Conservation (phyloP, 2,888 invertebrate genomes). For the Drosophila melanosoma region DNA sequence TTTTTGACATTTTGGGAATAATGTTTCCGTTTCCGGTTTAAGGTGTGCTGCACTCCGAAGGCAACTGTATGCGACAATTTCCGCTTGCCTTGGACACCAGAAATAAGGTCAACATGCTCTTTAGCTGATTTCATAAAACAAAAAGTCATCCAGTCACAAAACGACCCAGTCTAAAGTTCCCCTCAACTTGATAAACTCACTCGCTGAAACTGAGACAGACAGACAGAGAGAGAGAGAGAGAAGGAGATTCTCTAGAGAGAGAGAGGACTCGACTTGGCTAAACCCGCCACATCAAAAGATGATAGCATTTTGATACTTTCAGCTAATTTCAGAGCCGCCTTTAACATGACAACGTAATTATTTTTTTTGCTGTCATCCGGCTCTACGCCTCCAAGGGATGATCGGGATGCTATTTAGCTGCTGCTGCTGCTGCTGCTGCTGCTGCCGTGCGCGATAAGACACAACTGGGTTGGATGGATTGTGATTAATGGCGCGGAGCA, state of each 20-base stretch:
- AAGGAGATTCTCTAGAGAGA: neutral
- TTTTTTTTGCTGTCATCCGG: conserved; percentile 67
- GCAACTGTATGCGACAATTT: conserved; percentile 72
- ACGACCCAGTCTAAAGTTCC: conserved; percentile 27
- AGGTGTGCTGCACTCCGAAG: conserved; percentile 63
- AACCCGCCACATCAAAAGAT: conserved; percentile 69
- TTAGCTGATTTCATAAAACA: conserved; percentile 68
- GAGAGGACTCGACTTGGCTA: conserved; percentile 21
- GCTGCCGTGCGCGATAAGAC: conserved; percentile 43
- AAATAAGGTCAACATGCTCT: conserved; percentile 74
- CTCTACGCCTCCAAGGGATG: conserved; percentile 39
- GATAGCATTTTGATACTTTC: conserved; percentile 70
- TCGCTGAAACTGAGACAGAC: neutral
- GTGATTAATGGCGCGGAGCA: conserved; percentile 57
- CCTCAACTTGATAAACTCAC: conserved; percentile 4
- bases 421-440: neutral
- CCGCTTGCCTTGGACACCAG: conserved; percentile 45
- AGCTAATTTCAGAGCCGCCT: conserved; percentile 76
- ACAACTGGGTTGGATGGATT: conserved; percentile 16
- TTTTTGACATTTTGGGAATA: conserved; percentile 81
- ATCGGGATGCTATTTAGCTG: neutral
- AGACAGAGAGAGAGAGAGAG: neutral
- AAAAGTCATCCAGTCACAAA: conserved; percentile 30
- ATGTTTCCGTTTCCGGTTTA: conserved; percentile 80
- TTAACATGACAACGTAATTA: conserved; percentile 80